These are phyloP conservation scores for Busseola fusca DNA, from an alignment of 2,888 invertebrate genomes.

Conservation along the genomic window DNA sequence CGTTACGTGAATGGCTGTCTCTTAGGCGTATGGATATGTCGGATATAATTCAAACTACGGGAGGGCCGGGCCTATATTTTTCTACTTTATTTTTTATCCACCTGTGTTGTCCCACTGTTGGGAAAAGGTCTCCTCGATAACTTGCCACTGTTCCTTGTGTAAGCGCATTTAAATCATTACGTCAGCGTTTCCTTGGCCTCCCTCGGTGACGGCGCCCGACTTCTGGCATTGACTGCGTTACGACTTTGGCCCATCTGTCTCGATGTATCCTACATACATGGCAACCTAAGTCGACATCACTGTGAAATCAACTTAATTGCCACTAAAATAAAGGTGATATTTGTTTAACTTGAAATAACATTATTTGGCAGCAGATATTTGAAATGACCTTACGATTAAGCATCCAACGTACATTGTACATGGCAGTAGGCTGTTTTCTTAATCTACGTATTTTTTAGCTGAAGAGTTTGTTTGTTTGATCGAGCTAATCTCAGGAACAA, in stretches of 20 bases:
- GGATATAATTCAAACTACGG: slow-evolving; percentile 58
- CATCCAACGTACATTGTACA: background rate
- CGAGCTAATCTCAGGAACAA: too few species aligned
- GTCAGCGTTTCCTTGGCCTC: background rate
- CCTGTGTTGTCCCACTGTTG: background rate
- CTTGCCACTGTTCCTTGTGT: background rate
- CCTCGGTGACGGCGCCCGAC: background rate
- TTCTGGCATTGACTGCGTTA: background rate
- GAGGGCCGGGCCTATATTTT: slow-evolving; percentile 13
- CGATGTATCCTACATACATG: background rate
- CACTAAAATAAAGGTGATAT: too few species aligned
- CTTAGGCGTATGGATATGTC: slow-evolving; percentile 59
- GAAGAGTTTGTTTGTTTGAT: too few species aligned
- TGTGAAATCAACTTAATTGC: too few species aligned
- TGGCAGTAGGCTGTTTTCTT: too few species aligned
- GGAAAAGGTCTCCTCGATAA: background rate
- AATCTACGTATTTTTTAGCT: too few species aligned
- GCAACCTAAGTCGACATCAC: background rate
- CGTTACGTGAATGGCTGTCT: slow-evolving; percentile 60
- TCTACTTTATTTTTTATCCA: background rate
- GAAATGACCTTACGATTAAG: too few species aligned
- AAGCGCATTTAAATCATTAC: background rate
- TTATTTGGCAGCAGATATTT: too few species aligned
- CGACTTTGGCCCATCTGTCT: background rate
- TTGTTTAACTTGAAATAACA: too few species aligned